Evolutionary conservation across 2,888 invertebrate species (phyloP).

Genomic region (Chirona hameri): DNA sequence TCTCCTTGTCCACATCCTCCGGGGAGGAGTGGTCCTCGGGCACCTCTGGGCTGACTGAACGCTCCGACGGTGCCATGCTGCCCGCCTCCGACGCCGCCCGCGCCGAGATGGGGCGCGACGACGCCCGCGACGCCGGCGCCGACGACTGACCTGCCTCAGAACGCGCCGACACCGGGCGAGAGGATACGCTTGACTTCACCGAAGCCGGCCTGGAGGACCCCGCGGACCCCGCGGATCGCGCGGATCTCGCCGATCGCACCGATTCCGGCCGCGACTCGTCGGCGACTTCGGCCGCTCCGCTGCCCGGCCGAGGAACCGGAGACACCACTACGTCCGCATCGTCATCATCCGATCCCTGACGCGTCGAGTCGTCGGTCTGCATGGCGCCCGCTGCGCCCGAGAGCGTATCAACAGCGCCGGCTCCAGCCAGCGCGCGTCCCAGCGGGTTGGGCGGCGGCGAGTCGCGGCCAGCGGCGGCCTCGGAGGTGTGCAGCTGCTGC

Average conservation of each 20-base stretch:
- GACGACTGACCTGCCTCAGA: background rate
- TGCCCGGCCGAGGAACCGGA: background rate
- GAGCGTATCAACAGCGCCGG: background rate
- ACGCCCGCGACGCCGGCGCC: background rate
- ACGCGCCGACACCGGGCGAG: background rate
- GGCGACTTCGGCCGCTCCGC: background rate
- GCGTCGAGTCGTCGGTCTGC: background rate
- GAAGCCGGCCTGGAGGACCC: background rate
- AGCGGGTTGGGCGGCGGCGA: background rate
- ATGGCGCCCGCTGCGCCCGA: background rate
- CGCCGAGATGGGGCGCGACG: background rate
- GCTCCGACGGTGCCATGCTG: background rate
- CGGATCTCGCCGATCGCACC: background rate
- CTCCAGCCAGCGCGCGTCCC: background rate
- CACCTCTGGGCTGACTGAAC: background rate
- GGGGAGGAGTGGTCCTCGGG: conserved; percentile 13
- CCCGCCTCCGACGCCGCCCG: background rate
- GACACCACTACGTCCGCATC: background rate
- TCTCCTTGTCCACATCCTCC: background rate
- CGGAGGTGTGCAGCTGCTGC: background rate
- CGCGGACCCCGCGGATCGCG: too few relatives aligned
- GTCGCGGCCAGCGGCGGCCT: background rate
- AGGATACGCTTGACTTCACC: background rate
- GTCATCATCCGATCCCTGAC: background rate
- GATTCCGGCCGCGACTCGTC: conserved; percentile 8